Evolutionary conservation across 2,113 vertebrate species (phyloP).

Genomic region (Rhinolophus sinicus): DNA sequence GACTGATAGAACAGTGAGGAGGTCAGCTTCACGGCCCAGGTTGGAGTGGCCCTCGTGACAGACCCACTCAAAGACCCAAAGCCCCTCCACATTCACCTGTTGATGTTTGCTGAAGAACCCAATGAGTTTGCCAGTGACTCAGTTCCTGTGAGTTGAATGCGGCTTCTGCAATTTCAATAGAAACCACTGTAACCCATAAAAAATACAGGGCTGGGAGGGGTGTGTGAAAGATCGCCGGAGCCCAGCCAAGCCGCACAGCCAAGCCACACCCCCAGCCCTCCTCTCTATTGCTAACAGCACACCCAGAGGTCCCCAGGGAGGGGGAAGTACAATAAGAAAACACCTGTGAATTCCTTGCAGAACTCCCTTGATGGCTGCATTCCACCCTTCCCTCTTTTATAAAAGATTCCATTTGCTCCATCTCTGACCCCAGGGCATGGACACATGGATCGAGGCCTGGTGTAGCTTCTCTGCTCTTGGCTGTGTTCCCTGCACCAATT

Average conservation of each 20-base stretch:
- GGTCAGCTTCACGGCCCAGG: background rate
- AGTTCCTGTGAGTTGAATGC: background rate
- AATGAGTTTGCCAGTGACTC: background rate
- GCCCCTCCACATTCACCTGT: background rate
- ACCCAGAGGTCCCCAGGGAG: slow-evolving; percentile 47
- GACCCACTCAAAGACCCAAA: background rate
- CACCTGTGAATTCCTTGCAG: slow-evolving; percentile 78
- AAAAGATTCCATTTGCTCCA: slow-evolving; percentile 72
- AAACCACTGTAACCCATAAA: background rate
- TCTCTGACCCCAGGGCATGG: slow-evolving; percentile 72
- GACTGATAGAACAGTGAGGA: background rate
- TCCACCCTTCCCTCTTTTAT: slow-evolving; percentile 57
- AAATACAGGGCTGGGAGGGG: background rate
- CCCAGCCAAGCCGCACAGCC: background rate
- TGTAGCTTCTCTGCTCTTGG: slow-evolving; percentile 70
- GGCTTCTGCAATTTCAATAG: slow-evolving; percentile 34
- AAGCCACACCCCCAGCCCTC: background rate
- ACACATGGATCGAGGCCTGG: slow-evolving; percentile 64
- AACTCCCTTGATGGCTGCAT: slow-evolving; percentile 57
- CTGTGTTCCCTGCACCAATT: slow-evolving; percentile 54
- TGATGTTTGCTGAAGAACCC: background rate
- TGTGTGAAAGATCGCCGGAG: background rate
- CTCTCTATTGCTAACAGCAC: background rate
- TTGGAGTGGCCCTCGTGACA: too few species aligned
- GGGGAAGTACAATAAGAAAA: slow-evolving; percentile 60